A percentile compares a stretch with the other conserved stretches of the same genome.
Evolutionary conservation across 2,113 vertebrate genomes (phyloP).

Genomic region (Opisthocomus hoazin): DNA sequence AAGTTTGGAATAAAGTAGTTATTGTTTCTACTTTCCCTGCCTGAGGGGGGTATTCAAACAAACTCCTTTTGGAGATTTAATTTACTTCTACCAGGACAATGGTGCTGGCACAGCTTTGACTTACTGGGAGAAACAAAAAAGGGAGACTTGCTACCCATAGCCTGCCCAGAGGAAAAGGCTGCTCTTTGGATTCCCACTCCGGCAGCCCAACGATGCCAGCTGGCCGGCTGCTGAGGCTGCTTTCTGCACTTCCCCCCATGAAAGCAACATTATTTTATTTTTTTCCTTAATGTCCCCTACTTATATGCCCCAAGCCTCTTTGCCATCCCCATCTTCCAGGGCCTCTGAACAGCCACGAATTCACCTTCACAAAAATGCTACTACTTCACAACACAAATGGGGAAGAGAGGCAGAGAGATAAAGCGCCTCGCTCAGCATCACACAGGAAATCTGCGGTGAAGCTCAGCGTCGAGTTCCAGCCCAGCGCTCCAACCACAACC

Average conservation of each 20-base stretch:
- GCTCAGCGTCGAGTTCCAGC: neutral
- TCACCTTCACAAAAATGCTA: rapidly evolving
- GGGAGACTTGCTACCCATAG: neutral
- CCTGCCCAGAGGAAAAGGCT: conserved; percentile 8
- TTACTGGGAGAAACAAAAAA: neutral
- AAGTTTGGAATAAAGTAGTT: conserved; percentile 29
- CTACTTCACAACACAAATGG: neutral
- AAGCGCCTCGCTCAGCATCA: neutral
- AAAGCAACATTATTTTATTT: neutral
- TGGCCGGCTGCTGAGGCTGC: neutral
- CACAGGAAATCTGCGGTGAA: neutral
- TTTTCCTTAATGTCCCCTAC: neutral
- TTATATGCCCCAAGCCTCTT: neutral
- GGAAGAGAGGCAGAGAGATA: neutral
- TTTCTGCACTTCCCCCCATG: neutral
- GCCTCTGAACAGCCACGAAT: neutral
- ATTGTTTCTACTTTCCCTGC: conserved; percentile 6
- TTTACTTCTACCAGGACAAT: conserved; percentile 56
- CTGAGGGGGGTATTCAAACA: conserved; percentile 18
- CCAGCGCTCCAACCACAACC: neutral
- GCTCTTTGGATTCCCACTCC: neutral
- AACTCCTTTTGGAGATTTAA: conserved; percentile 35
- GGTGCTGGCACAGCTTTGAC: conserved; percentile 12
- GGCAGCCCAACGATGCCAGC: conserved; percentile 1
- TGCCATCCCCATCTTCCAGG: neutral